Percentiles rank a stretch among this genome's conserved stretches.
phyloP scores from a whole-genome alignment of 2,797 vertebrate genomes.

The Columba guinea region DNA sequence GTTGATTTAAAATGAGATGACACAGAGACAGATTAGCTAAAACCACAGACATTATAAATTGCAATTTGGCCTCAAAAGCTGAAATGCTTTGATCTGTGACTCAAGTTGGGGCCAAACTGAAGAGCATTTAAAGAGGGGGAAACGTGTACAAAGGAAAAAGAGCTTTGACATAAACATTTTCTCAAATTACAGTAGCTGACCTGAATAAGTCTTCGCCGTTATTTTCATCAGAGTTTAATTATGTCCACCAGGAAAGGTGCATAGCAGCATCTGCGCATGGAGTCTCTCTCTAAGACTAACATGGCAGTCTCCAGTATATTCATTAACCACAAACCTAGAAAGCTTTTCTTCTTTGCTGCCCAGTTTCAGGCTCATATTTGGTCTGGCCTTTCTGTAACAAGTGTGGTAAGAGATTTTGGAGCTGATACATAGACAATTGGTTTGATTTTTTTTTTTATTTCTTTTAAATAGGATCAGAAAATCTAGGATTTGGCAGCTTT shows the following conservation, averaged over 20 bases:
- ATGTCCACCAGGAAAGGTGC: background rate
- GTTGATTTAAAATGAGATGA: conserved; percentile 75
- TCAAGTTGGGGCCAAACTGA: conserved; percentile 46
- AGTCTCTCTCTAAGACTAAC: background rate
- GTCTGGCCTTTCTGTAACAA: background rate
- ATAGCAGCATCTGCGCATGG: background rate
- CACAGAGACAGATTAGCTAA: conserved; percentile 73
- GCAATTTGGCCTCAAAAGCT: conserved; percentile 71
- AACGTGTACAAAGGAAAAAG: conserved; percentile 7
- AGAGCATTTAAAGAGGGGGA: conserved; percentile 46
- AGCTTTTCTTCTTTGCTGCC: background rate
- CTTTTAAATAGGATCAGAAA: background rate
- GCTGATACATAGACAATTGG: background rate
- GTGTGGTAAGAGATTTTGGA: background rate
- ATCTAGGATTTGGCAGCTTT: background rate
- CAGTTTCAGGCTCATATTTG: background rate
- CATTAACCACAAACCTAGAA: background rate
- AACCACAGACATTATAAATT: conserved; percentile 75
- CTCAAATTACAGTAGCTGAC: conserved; percentile 40
- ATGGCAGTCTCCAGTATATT: background rate
- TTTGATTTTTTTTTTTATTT: background rate
- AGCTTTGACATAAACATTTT: conserved; percentile 30
- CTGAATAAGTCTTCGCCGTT: conserved; percentile 28
- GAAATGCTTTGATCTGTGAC: conserved; percentile 75
- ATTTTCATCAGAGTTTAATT: background rate